Percentiles rank a stretch among this genome's conserved stretches.
Conservation (phyloP, 2,888 invertebrate species). For the Andrena dorsata region DNA sequence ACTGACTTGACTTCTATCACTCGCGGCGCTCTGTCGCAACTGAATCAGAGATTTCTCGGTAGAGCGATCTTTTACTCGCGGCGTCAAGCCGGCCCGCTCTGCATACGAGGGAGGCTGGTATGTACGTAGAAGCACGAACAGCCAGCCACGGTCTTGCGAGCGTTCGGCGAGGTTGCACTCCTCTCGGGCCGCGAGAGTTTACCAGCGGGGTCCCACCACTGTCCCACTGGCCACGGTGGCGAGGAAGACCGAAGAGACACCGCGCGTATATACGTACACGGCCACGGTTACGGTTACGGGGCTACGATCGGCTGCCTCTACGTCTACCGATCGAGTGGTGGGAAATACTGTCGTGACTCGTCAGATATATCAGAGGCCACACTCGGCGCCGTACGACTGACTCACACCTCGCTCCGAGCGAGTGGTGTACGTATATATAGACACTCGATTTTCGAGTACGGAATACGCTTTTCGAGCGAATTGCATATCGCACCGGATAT, state of each 20-base stretch:
- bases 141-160: not conserved
- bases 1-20: not conserved
- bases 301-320: slow-evolving; percentile 45
- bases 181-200: slow-evolving; percentile 34
- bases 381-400: slow-evolving; percentile 25
- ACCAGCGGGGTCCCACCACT: not conserved
- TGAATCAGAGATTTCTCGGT: not conserved
- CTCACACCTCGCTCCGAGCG: slow-evolving; percentile 7
- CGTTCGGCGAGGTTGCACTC: slow-evolving; percentile 24
- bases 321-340: slow-evolving; percentile 57
- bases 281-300: slow-evolving; percentile 21
- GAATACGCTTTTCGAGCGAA: not conserved
- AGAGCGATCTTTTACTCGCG: not conserved
- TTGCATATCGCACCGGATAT: not conserved
- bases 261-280: slow-evolving; percentile 21
- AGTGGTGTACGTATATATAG: not conserved
- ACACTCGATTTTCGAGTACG: not conserved
- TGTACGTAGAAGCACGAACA: not conserved
- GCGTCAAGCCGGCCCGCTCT: not conserved
- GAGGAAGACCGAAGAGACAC: slow-evolving; percentile 29
- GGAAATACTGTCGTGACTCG: slow-evolving; percentile 33
- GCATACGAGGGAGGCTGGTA: not conserved
- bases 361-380: slow-evolving; percentile 20
- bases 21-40: not conserved
- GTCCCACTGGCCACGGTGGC: not conserved